Evolutionary conservation across 2,888 invertebrate genomes (phyloP).

Genomic region (Stenchaetothrips biformis): DNA sequence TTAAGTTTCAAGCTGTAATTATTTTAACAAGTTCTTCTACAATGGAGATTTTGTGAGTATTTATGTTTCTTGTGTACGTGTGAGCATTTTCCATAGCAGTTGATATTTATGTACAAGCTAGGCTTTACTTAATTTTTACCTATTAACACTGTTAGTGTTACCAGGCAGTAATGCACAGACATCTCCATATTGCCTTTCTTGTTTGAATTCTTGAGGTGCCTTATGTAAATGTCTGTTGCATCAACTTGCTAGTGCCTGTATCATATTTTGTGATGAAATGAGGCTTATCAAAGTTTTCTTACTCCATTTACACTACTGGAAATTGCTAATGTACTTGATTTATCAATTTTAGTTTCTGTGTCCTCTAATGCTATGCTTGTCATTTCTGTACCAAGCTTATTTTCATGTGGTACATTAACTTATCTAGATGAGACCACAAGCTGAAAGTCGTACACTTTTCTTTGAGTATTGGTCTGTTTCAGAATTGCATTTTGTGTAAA

Average conservation of each 20-base stretch:
- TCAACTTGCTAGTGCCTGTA: not conserved
- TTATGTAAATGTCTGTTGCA: not conserved
- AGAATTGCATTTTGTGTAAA: too few species aligned
- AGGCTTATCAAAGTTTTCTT: too few species aligned
- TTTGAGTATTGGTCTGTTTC: too few species aligned
- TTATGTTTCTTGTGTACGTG: not conserved
- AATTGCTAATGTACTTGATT: too few species aligned
- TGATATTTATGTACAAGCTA: not conserved
- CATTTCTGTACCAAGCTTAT: too few species aligned
- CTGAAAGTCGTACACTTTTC: too few species aligned
- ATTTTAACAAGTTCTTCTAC: not conserved
- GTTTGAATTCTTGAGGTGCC: not conserved
- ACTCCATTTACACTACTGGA: too few species aligned
- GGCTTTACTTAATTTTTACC: not conserved
- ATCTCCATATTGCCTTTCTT: not conserved
- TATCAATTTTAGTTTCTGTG: too few species aligned
- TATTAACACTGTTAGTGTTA: not conserved
- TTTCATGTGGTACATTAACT: too few species aligned
- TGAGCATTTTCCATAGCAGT: slow-evolving; percentile 15
- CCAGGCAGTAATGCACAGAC: not conserved
- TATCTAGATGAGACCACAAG: too few species aligned
- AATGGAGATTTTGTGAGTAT: not conserved
- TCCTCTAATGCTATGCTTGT: too few species aligned
- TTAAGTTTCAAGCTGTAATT: not conserved
- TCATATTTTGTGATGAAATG: not conserved